These are phyloP conservation scores for Ammodytes marinus DNA, from an alignment of 2,113 vertebrate genomes.

Conservation along the genomic window DNA sequence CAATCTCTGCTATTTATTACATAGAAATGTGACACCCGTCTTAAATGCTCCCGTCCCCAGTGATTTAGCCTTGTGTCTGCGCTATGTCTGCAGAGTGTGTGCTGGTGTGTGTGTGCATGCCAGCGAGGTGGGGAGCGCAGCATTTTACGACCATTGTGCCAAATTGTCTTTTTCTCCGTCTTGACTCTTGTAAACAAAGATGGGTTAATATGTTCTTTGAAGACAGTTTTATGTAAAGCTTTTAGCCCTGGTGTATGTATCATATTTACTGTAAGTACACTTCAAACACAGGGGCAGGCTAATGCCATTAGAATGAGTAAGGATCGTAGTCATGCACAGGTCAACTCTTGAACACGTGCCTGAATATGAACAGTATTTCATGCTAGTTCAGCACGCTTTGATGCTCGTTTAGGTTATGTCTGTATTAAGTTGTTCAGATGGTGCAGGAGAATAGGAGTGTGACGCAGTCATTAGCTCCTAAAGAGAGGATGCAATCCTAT, in stretches of 20 bases:
- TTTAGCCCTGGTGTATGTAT: conserved; percentile 89
- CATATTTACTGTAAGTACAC: conserved; percentile 90
- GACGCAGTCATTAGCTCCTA: conserved; percentile 66
- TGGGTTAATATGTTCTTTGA: conserved; percentile 88
- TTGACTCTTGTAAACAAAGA: conserved; percentile 89
- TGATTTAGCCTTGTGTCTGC: conserved; percentile 90
- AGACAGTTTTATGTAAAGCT: conserved; percentile 90
- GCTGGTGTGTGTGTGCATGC: conserved; percentile 52
- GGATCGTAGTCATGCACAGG: conserved; percentile 74
- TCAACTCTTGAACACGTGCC: conserved; percentile 71
- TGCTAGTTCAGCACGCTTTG: conserved; percentile 45
- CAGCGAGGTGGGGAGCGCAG: conserved; percentile 65
- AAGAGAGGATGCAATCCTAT: conserved; percentile 75
- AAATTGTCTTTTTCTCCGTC: conserved; percentile 85
- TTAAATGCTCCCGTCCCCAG: conserved; percentile 93
- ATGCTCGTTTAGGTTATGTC: conserved; percentile 55
- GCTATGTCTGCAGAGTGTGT: conserved; percentile 83
- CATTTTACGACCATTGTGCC: conserved; percentile 85
- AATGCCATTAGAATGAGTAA: conserved; percentile 76
- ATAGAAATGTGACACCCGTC: conserved; percentile 96
- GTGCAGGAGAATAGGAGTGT: conserved; percentile 60
- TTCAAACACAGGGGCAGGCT: conserved; percentile 83
- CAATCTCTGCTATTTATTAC: conserved; percentile 99
- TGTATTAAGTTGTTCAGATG: conserved; percentile 53
- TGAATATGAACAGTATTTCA: conserved; percentile 82